Percentiles rank a stretch among this genome's conserved stretches.
phyloP scores from a whole-genome alignment of 2,888 invertebrate genomes.

The Toxonevra muliebris region DNA sequence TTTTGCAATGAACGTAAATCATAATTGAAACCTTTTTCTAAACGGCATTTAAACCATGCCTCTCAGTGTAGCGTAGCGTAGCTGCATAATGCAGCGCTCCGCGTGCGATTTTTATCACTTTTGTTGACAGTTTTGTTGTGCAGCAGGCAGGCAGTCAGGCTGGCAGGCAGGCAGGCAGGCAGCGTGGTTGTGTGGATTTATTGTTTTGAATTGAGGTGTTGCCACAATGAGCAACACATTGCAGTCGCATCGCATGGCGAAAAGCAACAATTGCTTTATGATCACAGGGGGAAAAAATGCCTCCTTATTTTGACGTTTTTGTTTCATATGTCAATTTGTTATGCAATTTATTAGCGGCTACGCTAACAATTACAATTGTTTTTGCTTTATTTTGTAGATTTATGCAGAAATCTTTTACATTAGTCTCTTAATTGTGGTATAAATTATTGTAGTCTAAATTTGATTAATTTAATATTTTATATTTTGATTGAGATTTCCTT shows the following conservation, averaged over 20 bases:
- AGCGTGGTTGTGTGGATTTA: background rate
- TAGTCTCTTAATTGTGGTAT: too few relatives aligned
- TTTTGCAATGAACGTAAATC: background rate
- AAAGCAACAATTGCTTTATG: too few relatives aligned
- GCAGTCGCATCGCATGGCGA: background rate
- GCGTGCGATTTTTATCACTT: conserved; percentile 4
- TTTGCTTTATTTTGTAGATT: background rate
- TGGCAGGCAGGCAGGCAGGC: too few relatives aligned
- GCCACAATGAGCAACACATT: too few relatives aligned
- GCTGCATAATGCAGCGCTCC: background rate
- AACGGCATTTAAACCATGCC: background rate
- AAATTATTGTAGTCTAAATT: too few relatives aligned
- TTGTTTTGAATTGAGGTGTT: background rate
- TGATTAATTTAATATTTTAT: too few relatives aligned
- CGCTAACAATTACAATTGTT: background rate
- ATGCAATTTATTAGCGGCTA: background rate
- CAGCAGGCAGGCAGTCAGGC: too few relatives aligned
- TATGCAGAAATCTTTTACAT: too few relatives aligned
- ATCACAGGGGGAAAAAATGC: too few relatives aligned
- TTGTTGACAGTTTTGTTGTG: conserved; percentile 4
- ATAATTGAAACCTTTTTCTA: background rate
- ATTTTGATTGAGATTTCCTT: too few relatives aligned
- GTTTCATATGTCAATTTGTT: background rate
- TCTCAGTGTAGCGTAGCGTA: background rate
- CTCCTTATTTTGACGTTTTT: conserved; percentile 6